These are phyloP conservation scores for Bibio marci DNA, from an alignment of 2,888 invertebrate species.

Conservation along the genomic window DNA sequence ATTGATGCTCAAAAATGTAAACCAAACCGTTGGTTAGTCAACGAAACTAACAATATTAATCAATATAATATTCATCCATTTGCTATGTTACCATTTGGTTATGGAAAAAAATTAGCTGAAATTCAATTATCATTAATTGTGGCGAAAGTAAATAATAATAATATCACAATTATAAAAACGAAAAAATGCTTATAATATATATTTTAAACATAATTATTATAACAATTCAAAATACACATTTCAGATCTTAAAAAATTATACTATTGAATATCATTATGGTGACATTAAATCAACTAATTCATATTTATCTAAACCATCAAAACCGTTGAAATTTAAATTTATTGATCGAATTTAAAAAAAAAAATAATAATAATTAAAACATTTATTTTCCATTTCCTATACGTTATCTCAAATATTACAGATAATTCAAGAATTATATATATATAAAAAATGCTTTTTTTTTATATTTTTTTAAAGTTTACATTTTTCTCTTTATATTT, in stretches of 20 bases:
- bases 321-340: conserved; percentile 44
- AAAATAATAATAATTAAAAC: neutral
- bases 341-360: conserved; percentile 32
- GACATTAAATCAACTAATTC: conserved; percentile 38
- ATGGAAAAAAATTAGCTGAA: conserved; percentile 42
- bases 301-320: conserved; percentile 41
- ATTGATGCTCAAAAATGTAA: conserved; percentile 41
- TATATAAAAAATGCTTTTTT: too few relatives aligned
- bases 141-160: conserved; percentile 30
- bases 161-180: neutral
- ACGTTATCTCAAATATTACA: too few relatives aligned
- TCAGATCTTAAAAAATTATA: conserved; percentile 41
- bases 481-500: too few relatives aligned
- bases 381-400: neutral
- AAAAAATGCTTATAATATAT: neutral
- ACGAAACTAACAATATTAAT: conserved; percentile 16
- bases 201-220: neutral
- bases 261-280: conserved; percentile 48
- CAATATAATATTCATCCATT: conserved; percentile 28
- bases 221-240: conserved; percentile 13
- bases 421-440: too few relatives aligned
- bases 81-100: conserved; percentile 46
- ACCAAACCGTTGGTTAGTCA: conserved; percentile 42
- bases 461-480: too few relatives aligned
- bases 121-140: conserved; percentile 38